Percentiles rank a stretch among this genome's conserved stretches.
phyloP scores from a whole-genome alignment of 2,113 vertebrate species.

The Trinectes maculatus region DNA sequence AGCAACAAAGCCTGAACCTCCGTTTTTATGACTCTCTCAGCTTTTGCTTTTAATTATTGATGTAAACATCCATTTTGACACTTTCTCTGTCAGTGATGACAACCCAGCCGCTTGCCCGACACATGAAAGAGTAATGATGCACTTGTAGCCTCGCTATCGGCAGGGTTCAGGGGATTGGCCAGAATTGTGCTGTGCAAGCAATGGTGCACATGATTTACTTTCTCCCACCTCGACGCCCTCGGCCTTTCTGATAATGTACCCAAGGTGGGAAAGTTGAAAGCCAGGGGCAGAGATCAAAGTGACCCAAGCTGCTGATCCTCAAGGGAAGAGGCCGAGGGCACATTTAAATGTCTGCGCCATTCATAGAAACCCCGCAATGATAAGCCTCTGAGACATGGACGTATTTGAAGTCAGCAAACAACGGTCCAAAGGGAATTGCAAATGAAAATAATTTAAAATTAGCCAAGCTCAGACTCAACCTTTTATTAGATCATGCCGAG shows the following conservation, averaged over 20 bases:
- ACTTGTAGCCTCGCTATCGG: conserved; percentile 43
- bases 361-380: conserved; percentile 28
- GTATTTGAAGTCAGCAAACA: conserved; percentile 58
- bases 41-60: conserved; percentile 71
- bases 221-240: neutral
- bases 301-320: conserved; percentile 41
- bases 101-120: conserved; percentile 40
- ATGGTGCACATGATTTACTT: conserved; percentile 13
- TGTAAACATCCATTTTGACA: conserved; percentile 76
- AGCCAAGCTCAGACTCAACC: neutral
- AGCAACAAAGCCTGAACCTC: conserved; percentile 31
- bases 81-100: conserved; percentile 60
- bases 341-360: conserved; percentile 46
- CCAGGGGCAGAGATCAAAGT: conserved; percentile 60
- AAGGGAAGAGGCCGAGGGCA: conserved; percentile 35
- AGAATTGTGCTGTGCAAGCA: conserved; percentile 61
- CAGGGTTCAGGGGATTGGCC: conserved; percentile 55
- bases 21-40: conserved; percentile 47
- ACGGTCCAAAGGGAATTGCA: conserved; percentile 40
- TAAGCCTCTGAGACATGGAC: conserved; percentile 38
- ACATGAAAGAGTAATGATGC: conserved; percentile 74
- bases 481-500: conserved; percentile 1
- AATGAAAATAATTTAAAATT: conserved; percentile 41
- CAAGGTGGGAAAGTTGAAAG: conserved; percentile 54
- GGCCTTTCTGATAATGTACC: conserved; percentile 50